Percentiles rank a stretch among this genome's conserved stretches.
Conservation (phyloP, 2,888 invertebrate genomes). For the Xylocampa areola region DNA sequence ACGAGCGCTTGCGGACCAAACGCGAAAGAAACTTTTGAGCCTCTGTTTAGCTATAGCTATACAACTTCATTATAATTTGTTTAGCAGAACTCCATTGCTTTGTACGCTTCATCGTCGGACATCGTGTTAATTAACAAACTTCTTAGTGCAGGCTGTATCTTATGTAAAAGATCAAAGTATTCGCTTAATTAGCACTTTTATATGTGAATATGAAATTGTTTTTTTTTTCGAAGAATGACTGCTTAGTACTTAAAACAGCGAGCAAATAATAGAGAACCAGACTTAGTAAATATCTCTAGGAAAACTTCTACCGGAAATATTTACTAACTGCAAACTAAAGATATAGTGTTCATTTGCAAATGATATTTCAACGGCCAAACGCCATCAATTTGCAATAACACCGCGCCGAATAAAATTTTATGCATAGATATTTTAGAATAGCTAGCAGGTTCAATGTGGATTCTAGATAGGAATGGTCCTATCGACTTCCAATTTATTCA, state of each 20-base stretch:
- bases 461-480: slow-evolving; percentile 74
- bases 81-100: slow-evolving; percentile 41
- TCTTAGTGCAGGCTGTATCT: slow-evolving; percentile 19
- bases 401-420: slow-evolving; percentile 67
- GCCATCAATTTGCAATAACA: slow-evolving; percentile 59
- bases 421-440: slow-evolving; percentile 68
- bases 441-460: slow-evolving; percentile 66
- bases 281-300: too few species aligned
- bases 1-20: slow-evolving; percentile 66
- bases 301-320: too few species aligned
- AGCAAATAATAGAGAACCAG: background rate
- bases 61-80: slow-evolving; percentile 55
- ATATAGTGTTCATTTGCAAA: slow-evolving; percentile 29
- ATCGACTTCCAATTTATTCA: slow-evolving; percentile 83
- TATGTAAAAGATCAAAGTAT: slow-evolving; percentile 6
- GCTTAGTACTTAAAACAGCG: background rate
- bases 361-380: slow-evolving; percentile 27
- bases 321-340: background rate
- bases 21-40: slow-evolving; percentile 66
- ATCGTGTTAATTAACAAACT: slow-evolving; percentile 36
- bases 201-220: background rate
- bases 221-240: background rate
- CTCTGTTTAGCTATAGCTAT: slow-evolving; percentile 51
- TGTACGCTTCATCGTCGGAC: slow-evolving; percentile 33
- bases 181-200: background rate